Evolutionary conservation across 2,113 vertebrate species (phyloP).

Genomic region (Clarias gariepinus): DNA sequence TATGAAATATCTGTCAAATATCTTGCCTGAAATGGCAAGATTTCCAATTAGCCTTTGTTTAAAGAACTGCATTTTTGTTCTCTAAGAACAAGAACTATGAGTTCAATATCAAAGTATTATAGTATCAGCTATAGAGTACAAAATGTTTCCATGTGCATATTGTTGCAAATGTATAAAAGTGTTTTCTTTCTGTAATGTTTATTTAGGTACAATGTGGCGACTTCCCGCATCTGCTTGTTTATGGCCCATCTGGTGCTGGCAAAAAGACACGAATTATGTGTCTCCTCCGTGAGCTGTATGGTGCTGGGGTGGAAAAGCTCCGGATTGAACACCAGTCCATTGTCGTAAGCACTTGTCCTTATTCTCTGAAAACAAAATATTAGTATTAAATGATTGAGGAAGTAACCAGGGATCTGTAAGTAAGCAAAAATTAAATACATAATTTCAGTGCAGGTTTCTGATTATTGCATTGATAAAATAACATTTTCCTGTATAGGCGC

Average conservation of each 20-base stretch:
- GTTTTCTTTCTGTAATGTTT: not conserved
- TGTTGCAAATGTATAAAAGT: not conserved
- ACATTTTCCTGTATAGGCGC: constrained; percentile 75
- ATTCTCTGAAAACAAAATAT: not conserved
- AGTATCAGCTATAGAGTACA: not conserved
- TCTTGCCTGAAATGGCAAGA: not conserved
- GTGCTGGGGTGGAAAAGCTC: constrained; percentile 92
- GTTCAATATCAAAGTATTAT: not conserved
- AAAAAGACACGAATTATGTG: constrained; percentile 99
- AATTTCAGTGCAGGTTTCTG: not conserved
- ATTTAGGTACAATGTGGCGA: constrained; percentile 92
- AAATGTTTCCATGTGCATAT: not conserved
- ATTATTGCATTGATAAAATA: not conserved
- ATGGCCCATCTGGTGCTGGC: constrained; percentile 93
- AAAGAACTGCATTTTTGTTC: not conserved
- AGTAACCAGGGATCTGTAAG: not conserved
- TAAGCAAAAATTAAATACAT: not conserved
- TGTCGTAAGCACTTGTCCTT: constrained; percentile 74
- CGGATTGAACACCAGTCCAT: constrained; percentile 95
- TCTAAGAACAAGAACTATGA: not conserved
- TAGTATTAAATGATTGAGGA: not conserved
- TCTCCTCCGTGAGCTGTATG: constrained; percentile 90
- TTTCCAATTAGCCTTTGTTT: not conserved
- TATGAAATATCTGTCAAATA: not conserved
- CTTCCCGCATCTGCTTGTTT: constrained; percentile 93